Percentiles rank a stretch among this genome's conserved stretches.
These are phyloP conservation scores for Zaprionus vittiger DNA, from an alignment of 1,140 invertebrate genomes.

Conservation along the genomic window DNA sequence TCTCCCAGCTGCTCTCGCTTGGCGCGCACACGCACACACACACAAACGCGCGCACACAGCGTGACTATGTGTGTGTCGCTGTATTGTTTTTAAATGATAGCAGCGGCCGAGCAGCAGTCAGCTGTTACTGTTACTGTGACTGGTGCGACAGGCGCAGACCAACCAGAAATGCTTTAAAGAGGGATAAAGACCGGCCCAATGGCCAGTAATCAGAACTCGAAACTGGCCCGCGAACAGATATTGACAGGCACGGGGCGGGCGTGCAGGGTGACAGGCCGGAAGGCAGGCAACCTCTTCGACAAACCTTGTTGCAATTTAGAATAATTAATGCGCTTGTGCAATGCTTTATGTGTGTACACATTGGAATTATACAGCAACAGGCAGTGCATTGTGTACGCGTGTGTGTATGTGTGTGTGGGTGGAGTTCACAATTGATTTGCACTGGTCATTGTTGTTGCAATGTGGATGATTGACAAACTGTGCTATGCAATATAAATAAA, in stretches of 20 bases:
- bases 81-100: constrained; percentile 74
- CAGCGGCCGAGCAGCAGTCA: constrained; percentile 60
- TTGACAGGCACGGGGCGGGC: not conserved
- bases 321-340: constrained; percentile 12
- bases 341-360: constrained; percentile 19
- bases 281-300: not conserved
- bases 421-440: constrained; percentile 13
- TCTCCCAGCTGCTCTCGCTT: constrained; percentile 60
- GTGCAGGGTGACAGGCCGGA: not conserved
- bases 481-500: not conserved
- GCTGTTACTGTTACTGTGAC: constrained; percentile 74
- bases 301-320: constrained; percentile 4
- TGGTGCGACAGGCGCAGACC: constrained; percentile 75
- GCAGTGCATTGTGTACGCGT: not conserved
- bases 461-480: not conserved
- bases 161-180: constrained; percentile 81
- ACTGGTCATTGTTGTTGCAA: not conserved
- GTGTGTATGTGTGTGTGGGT: constrained; percentile 18
- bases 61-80: constrained; percentile 9
- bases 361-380: not conserved
- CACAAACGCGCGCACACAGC: constrained; percentile 34
- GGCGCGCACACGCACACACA: constrained; percentile 32
- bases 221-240: constrained; percentile 40
- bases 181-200: constrained; percentile 69
- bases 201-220: constrained; percentile 49